These are phyloP conservation scores for Podabrus alpinus DNA, from an alignment of 2,888 invertebrate species.

Conservation along the genomic window DNA sequence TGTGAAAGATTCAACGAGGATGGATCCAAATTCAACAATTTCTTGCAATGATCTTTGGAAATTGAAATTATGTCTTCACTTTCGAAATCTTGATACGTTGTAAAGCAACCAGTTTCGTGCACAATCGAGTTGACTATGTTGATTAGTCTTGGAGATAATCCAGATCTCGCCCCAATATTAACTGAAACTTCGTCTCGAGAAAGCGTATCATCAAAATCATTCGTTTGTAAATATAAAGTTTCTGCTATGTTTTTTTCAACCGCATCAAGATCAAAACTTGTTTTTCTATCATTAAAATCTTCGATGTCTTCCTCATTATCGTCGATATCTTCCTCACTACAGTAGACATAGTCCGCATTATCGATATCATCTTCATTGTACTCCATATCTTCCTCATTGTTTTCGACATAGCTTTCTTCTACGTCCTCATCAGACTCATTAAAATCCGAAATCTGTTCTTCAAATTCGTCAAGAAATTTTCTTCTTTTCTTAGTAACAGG, in stretches of 20 bases:
- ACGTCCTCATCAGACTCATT: not conserved
- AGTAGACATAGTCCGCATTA: no score
- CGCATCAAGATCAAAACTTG: not conserved
- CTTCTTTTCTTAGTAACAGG: not conserved
- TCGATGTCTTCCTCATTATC: not conserved
- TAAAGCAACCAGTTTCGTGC: not conserved
- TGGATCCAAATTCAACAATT: constrained; percentile 26
- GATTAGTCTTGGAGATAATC: constrained; percentile 28
- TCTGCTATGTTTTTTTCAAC: not conserved
- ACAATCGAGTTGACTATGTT: constrained; percentile 26
- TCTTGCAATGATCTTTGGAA: constrained; percentile 33
- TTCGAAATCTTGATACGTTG: not conserved
- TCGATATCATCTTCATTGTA: no score
- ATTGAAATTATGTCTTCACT: constrained; percentile 19
- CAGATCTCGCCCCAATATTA: not conserved
- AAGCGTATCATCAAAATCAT: not conserved
- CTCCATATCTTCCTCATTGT: not conserved
- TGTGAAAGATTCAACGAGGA: not conserved
- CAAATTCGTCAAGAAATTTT: not conserved
- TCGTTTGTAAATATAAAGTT: not conserved
- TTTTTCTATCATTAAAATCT: not conserved
- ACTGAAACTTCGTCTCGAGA: not conserved
- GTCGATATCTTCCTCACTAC: not conserved
- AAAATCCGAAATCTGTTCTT: not conserved
- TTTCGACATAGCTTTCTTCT: not conserved